Base-by-base conservation (phyloP, 2,888 invertebrate species). In the Heliconius erato region DNA sequence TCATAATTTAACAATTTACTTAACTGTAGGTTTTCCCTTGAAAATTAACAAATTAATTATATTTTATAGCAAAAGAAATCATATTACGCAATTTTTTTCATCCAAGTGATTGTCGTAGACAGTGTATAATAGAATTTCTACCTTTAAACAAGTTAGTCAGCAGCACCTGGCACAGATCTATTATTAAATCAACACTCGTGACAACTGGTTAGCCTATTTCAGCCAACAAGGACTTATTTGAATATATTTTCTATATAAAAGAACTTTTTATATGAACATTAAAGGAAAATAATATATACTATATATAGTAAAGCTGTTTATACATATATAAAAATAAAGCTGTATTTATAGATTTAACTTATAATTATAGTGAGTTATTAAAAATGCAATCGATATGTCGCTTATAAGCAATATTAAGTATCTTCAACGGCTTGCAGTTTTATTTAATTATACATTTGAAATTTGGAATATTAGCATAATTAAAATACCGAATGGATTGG, bases 131-230 rank as follows among this genome's bases (percentile, higher is more conserved):
- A 49, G 67, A 78, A 68, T 67, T 32, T 76, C 63, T 76, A 76
- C 63, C 63, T 63, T 35, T 76, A 63, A 76, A 67, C 78, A 78
- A 67, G 78, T 68, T 68, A 78, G 26, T 67, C 65, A 44, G 49
- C 67, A 78, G 49, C 78, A 78, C 78, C 44, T 78, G 78, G 78
- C 78, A 44, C 32, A 67, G 49, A 78, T 78, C 78, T 78, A 78
- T 78, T 78, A 78, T 78, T 78, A 78, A 78, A 78, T 78, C 78
- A 28, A 49, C 49, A 44, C 68, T 68, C 67, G 78, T 78, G 68
- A 78, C 78, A 68, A 68, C 78, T 78, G 78, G 78, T 78, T 78
- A 49, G 78, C 49, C 78, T 68, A 68, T 78, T 78, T 78, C 68
- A 78, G 49, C 68, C 49, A 68, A 32, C 68, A 49, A 49, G 14